Conservation (phyloP, 2,888 invertebrate genomes). For the Holacanthella duospinosa region DNA sequence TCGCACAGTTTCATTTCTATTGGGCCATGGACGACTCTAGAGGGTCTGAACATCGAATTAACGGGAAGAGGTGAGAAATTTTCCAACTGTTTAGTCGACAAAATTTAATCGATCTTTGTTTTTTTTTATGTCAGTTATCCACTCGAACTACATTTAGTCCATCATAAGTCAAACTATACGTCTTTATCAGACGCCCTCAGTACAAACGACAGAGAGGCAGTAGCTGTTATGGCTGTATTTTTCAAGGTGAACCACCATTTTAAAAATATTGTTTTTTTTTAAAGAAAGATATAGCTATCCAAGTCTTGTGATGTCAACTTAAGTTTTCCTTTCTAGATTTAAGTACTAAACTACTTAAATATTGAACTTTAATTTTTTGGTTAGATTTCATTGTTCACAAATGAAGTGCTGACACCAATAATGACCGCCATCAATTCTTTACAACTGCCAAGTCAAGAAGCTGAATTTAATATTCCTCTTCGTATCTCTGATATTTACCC, state of each 20-base stretch:
- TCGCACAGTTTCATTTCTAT: not conserved
- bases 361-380: not conserved
- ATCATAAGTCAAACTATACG: not conserved
- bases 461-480: not conserved
- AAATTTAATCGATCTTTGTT: not conserved
- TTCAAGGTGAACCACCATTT: not conserved
- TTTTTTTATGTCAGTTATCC: not conserved
- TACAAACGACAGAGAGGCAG: not conserved
- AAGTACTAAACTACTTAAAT: too few relatives aligned
- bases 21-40: not conserved
- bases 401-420: not conserved
- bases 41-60: not conserved
- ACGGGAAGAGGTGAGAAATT: not conserved
- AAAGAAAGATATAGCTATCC: too few relatives aligned
- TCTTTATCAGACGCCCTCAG: not conserved
- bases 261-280: too few relatives aligned
- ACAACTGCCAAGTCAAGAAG: not conserved
- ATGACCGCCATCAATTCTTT: not conserved
- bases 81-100: not conserved
- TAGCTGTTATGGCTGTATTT: not conserved
- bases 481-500: not conserved
- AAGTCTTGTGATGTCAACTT: too few relatives aligned
- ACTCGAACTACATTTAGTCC: not conserved
- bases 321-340: too few relatives aligned
- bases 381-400: not conserved